Percentiles rank a stretch among this genome's conserved stretches.
Conservation (phyloP, 2,888 invertebrate genomes). For the Eumacrocentrus americanus region DNA sequence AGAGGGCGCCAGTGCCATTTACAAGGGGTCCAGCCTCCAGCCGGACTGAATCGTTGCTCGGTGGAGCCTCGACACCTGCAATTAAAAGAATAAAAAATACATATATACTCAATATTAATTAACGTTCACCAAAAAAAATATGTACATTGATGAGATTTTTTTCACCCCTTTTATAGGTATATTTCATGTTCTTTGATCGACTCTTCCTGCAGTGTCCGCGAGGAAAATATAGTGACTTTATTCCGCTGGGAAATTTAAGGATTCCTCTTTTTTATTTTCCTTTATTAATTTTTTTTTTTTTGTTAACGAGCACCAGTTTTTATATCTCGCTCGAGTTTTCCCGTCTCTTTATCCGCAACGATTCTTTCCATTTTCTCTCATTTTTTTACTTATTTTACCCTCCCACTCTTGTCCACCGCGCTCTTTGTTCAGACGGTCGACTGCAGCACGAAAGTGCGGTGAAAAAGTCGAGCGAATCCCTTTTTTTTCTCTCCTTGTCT, state of each 20-base stretch:
- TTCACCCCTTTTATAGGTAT: no score
- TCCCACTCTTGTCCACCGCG: background rate
- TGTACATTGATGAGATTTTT: constrained; percentile 24
- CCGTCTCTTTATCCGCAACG: constrained; percentile 14
- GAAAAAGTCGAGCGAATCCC: constrained; percentile 9
- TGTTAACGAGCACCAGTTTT: constrained; percentile 32
- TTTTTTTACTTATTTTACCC: background rate
- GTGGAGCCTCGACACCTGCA: constrained; percentile 63
- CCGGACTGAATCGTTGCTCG: constrained; percentile 76
- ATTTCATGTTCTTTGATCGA: no score
- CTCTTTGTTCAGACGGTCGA: constrained; percentile 9
- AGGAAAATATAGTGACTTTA: no score
- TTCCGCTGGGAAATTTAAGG: constrained; percentile 38
- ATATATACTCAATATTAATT: background rate
- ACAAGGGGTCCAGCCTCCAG: constrained; percentile 72
- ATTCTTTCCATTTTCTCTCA: constrained; percentile 28
- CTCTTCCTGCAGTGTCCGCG: no score
- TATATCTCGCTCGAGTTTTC: constrained; percentile 25
- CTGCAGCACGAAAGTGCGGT: constrained; percentile 1
- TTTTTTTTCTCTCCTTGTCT: constrained; percentile 22
- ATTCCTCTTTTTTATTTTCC: constrained; percentile 32
- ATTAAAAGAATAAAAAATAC: constrained; percentile 28
- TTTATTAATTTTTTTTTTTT: constrained; percentile 12
- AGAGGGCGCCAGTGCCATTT: constrained; percentile 72
- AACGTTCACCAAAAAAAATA: constrained; percentile 4